Evolutionary conservation across 2,113 vertebrate species (phyloP).

Genomic region (Pluvianellus socialis): DNA sequence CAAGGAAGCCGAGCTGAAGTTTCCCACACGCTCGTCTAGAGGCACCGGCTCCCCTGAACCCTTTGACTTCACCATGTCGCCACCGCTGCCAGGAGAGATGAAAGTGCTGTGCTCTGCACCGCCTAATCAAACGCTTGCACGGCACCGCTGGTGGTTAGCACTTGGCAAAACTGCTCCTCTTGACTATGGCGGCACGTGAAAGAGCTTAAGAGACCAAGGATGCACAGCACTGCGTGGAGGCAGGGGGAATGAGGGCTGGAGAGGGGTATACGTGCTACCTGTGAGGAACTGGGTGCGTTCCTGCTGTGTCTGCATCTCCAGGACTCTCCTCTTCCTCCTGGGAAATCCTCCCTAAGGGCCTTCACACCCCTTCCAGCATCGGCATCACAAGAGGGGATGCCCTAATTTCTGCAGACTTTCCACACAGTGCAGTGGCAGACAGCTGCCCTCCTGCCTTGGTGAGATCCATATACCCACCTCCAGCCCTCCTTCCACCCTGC

Average conservation of each 20-base stretch:
- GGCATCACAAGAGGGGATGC: accelerated
- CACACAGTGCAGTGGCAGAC: neutral
- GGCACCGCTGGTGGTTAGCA: accelerated
- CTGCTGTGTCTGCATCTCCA: neutral
- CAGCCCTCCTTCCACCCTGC: neutral
- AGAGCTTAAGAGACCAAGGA: neutral
- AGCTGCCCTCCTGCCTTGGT: neutral
- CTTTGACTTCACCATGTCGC: neutral
- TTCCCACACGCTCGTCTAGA: accelerated
- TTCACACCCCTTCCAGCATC: neutral
- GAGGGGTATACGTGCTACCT: neutral
- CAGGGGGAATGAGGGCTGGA: neutral
- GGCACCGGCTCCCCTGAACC: accelerated
- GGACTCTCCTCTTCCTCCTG: neutral
- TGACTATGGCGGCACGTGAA: accelerated
- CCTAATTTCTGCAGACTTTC: neutral
- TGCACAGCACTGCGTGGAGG: accelerated
- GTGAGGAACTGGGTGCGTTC: neutral
- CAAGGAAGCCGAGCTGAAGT: neutral
- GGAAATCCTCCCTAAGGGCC: neutral
- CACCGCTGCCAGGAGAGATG: neutral
- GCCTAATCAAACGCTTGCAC: accelerated
- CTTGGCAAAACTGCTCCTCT: neutral
- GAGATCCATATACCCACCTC: neutral
- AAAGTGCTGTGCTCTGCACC: accelerated